Percentiles rank a stretch among this genome's conserved stretches.
phyloP scores from a whole-genome alignment of 2,797 vertebrate species.

The Sylvilagus floridanus region DNA sequence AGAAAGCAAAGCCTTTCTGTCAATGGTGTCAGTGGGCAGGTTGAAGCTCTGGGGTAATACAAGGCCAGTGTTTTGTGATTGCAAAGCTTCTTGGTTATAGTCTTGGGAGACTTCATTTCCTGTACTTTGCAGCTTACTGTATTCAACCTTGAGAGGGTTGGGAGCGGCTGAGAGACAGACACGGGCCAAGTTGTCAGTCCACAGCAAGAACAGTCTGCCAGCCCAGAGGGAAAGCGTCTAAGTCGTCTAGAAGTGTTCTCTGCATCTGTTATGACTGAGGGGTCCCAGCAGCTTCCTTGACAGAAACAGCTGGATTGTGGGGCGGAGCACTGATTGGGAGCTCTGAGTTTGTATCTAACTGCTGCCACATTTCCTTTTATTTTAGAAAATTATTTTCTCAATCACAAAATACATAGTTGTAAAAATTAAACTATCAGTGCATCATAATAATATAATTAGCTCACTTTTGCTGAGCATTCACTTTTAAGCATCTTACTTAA shows the following conservation, averaged over 20 bases:
- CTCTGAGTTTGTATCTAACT: background rate
- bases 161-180: background rate
- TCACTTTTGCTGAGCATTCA: background rate
- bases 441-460: background rate
- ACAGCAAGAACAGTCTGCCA: background rate
- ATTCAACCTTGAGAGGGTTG: background rate
- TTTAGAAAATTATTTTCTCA: conserved; percentile 48
- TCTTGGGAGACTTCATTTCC: conserved; percentile 16
- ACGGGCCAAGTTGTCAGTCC: background rate
- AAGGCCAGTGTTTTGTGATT: conserved; percentile 9
- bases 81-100: conserved; percentile 14
- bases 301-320: background rate
- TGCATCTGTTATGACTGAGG: background rate
- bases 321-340: background rate
- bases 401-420: background rate
- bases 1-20: background rate
- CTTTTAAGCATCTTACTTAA: background rate
- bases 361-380: background rate
- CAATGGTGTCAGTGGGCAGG: background rate
- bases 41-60: background rate
- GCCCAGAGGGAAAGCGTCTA: background rate
- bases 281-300: background rate
- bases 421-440: background rate
- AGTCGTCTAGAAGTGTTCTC: background rate
- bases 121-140: background rate